Evolutionary conservation across 92 coral and sea anemone species (phyloP), one percentile per base, ranked within the genome.

Genomic region (Bergia sp.): DNA sequence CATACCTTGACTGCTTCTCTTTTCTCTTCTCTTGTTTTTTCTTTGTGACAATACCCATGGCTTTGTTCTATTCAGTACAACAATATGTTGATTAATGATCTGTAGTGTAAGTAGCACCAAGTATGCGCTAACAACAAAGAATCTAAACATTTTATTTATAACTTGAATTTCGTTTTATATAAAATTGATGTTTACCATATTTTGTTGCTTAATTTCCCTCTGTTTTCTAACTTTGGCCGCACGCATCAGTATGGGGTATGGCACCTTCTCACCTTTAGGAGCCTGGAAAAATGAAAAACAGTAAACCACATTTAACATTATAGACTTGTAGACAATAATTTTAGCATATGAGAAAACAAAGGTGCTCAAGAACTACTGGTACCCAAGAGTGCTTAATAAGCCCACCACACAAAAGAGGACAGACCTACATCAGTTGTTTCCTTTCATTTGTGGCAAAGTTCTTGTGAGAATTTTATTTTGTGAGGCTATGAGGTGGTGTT

Each of bases 1-100:
- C 86, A 20, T 38, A 96, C 98, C 94, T 92, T 88, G 86, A 78
- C 16, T 92, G 83, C 1, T 69, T 85, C 45, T 78, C 83, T 87
- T 89, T 80, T 86, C 87, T 91, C 77, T 92, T 91, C 38, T 82
- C 86, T 75, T 75, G 57, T 43, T 90, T 95, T 88, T 94, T 95
- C 91, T 93, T 95, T 78, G 87, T 91, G 72, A 91, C 72, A 85
- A 96, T 90, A 1, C 98, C 98, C 98, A 95, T 95, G 0, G 96
- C 99, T 23, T 38, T 82, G 37, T 82, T 61, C 86, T 78, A 47
- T 20, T 21, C 64, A 78, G 61, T 7, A 47, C 20, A n/a, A 23
- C 45, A 78, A 16, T 1, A 7, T 5, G 50, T 5, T 21, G 5
- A 78, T 42, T 53, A 45, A 4, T 41, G 23, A 16, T 41, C 23